phyloP scores from a whole-genome alignment of 1,140 invertebrate species.

The Aphelenchoides besseyi region DNA sequence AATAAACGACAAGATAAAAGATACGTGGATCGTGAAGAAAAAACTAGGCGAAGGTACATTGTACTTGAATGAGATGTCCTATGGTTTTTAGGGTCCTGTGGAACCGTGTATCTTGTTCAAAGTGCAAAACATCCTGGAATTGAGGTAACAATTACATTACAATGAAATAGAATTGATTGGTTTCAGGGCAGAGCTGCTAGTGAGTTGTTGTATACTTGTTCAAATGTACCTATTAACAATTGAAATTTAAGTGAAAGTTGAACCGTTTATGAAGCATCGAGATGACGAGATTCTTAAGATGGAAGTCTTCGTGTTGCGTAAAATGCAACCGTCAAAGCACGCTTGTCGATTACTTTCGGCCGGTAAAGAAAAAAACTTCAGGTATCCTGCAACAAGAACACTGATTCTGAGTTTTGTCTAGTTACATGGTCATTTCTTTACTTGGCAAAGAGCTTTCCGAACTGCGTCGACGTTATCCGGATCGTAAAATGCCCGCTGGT shows the following conservation, averaged over 20 bases:
- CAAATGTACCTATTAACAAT: neutral
- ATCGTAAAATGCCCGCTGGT: constrained; percentile 39
- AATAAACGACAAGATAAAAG: constrained; percentile 35
- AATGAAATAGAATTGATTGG: no score
- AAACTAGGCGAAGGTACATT: constrained; percentile 51
- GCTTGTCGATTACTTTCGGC: constrained; percentile 36
- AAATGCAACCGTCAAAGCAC: constrained; percentile 52
- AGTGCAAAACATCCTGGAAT: constrained; percentile 3
- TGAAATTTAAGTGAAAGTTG: no score
- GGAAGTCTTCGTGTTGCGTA: constrained; percentile 50
- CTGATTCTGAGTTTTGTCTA: constrained; percentile 9
- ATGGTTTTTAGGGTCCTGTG: constrained; percentile 16
- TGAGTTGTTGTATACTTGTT: neutral
- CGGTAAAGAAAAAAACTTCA: constrained; percentile 43
- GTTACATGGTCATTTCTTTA: constrained; percentile 49
- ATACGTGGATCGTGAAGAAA: constrained; percentile 41
- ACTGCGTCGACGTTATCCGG: constrained; percentile 41
- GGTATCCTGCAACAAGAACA: constrained; percentile 42
- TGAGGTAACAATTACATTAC: neutral
- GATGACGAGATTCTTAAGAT: constrained; percentile 54
- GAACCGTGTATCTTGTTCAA: constrained; percentile 30
- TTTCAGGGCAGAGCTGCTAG: no score
- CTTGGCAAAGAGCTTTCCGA: constrained; percentile 51
- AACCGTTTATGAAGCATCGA: constrained; percentile 43
- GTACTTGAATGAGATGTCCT: no score